Evolutionary conservation across 2,888 invertebrate species (phyloP), one percentile per base, ranked within the genome.

Genomic region (Tenthredo livida): DNA sequence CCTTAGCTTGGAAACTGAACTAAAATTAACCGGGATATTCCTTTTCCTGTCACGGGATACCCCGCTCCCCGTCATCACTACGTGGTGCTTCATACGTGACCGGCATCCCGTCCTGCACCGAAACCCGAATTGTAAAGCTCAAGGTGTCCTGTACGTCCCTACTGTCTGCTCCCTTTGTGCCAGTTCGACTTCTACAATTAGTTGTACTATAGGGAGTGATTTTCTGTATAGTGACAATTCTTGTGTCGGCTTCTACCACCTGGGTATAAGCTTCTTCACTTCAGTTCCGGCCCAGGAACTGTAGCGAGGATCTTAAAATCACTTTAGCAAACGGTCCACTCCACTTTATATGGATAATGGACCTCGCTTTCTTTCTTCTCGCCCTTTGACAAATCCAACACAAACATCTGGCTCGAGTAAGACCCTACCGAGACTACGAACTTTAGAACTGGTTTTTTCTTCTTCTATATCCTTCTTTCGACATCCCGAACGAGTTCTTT

Each of bases 1-100:
- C 29, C n/a, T 80, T 40, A 6, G 9, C 80, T 80, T 61, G 21
- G 25, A 80, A 80, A 61, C 58, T 80, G 80, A 61, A 61, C 80
- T 61, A 40, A 58, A 80, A 80, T 80, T 80, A 80, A 15, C 80
- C 40, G 25, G 80, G 80, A 80, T 80, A 80, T 80, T 80, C 61
- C 61, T 80, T 80, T 80, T 80, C 80, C 58, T 61, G 80, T 80
- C 80, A 80, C 80, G 80, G 50, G 80, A 80, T 61, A 40, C 80
- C 61, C 80, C 40, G 61, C 25, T 10, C 80, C 61, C 61, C 61
- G 61, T 80, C 58, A 61, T 80, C 80, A 40, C 29, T 61, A 61
- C 80, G 80, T 80, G 80, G 80, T 50, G 37, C 40, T 33, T 40
- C 37, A 58, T 80, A 80, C 80, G 80, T 80, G 80, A 80, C 80